phyloP scores from a whole-genome alignment of 2,888 invertebrate genomes.

The Temnothorax ravouxi region DNA sequence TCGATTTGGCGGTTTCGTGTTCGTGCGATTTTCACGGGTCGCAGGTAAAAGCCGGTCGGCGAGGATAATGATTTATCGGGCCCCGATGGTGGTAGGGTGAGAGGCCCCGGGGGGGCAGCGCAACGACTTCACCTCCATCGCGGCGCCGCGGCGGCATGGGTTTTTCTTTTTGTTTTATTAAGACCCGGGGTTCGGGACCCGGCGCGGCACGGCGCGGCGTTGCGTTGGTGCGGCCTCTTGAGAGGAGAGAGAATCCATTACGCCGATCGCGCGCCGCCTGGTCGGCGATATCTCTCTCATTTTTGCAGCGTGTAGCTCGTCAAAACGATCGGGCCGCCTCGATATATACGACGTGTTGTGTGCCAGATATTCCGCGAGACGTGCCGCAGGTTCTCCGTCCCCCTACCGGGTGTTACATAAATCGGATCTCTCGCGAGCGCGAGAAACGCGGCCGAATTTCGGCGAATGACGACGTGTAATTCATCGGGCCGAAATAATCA shows the following conservation, averaged over 20 bases:
- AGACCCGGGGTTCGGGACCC: constrained; percentile 24
- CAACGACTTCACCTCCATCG: constrained; percentile 38
- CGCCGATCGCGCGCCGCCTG: constrained; percentile 33
- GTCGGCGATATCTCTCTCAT: constrained; percentile 51
- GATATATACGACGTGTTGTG: constrained; percentile 32
- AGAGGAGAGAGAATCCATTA: constrained; percentile 49
- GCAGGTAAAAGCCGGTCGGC: constrained; percentile 56
- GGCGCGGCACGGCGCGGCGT: constrained; percentile 5
- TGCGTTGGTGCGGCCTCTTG: constrained; percentile 24
- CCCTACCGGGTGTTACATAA: constrained; percentile 32
- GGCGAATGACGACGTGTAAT: constrained; percentile 44
- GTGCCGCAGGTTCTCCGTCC: constrained; percentile 19
- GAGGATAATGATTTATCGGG: constrained; percentile 53
- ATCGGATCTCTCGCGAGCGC: constrained; percentile 47
- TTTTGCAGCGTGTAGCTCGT: constrained; percentile 52
- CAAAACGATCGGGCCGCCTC: constrained; percentile 35
- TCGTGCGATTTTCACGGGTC: constrained; percentile 57
- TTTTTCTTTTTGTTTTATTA: constrained; percentile 18
- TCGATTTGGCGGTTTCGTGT: constrained; percentile 47
- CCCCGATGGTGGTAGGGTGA: constrained; percentile 4
- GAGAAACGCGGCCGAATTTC: constrained; percentile 25
- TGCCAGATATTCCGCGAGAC: constrained; percentile 38
- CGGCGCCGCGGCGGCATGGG: constrained; percentile 12
- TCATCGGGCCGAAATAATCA: constrained; percentile 42
- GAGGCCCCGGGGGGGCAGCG: constrained; percentile 33